phyloP scores from a whole-genome alignment of 2,113 vertebrate species.

The Malaclemys terrapin region DNA sequence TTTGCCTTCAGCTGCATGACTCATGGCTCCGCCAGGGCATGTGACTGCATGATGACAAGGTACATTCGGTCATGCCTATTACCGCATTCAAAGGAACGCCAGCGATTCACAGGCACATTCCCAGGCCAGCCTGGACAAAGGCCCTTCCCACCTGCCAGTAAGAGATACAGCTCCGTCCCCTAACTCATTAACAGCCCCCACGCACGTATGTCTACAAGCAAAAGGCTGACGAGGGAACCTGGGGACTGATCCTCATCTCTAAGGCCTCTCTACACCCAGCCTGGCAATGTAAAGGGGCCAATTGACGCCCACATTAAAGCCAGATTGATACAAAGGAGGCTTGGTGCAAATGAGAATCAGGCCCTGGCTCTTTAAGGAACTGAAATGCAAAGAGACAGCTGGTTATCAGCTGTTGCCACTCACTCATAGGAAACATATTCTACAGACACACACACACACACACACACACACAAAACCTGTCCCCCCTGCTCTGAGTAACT shows the following conservation, averaged over 20 bases:
- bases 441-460: not conserved
- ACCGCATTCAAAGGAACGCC: accelerated
- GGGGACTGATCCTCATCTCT: accelerated
- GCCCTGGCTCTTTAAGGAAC: not conserved
- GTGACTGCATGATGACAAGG: not conserved
- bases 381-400: constrained; percentile 56
- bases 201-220: not conserved
- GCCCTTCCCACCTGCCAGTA: not conserved
- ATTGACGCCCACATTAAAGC: not conserved
- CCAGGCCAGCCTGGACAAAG: not conserved
- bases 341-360: not conserved
- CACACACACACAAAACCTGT: not conserved
- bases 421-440: constrained; percentile 5
- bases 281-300: not conserved
- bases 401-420: constrained; percentile 66
- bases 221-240: accelerated
- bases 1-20: not conserved
- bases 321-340: not conserved
- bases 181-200: not conserved
- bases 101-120: not conserved
- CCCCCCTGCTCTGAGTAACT: not conserved
- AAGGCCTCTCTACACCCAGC: not conserved
- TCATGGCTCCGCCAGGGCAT: accelerated
- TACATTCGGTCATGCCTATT: not conserved
- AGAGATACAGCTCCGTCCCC: accelerated